Evolutionary conservation across 2,797 vertebrate genomes (phyloP).

Genomic region (Molossus alvarezi): DNA sequence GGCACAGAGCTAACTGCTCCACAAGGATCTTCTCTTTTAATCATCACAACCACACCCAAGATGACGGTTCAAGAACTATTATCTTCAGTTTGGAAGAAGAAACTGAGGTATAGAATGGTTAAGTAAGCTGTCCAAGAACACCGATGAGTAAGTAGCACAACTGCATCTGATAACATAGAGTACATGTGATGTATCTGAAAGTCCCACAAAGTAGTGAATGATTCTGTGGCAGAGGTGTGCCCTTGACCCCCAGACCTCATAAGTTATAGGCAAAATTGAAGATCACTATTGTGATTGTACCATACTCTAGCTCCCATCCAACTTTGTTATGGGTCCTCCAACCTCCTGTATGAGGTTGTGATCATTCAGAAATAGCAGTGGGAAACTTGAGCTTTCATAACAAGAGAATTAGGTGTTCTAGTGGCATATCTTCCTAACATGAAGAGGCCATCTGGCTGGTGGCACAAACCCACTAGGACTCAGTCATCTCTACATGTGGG

Average conservation of each 20-base stretch:
- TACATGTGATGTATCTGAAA: not conserved
- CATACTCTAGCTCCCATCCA: not conserved
- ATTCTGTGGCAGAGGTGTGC: not conserved
- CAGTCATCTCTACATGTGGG: not conserved
- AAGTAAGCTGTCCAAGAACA: not conserved
- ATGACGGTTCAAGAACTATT: not conserved
- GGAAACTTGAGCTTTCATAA: not conserved
- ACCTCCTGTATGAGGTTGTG: not conserved
- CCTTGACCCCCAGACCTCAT: not conserved
- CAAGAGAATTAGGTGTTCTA: not conserved
- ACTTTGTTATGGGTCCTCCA: not conserved
- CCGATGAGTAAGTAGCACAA: not conserved
- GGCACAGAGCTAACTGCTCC: not conserved
- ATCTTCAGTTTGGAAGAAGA: slow-evolving; percentile 32
- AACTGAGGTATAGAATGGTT: not conserved
- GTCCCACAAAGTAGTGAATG: not conserved
- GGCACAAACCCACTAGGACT: not conserved
- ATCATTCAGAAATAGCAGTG: not conserved
- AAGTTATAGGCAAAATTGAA: not conserved
- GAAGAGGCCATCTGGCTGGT: not conserved
- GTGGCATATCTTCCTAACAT: not conserved
- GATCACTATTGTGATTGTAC: not conserved
- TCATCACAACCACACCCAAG: not conserved
- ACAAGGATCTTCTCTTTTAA: not conserved
- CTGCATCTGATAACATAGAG: not conserved